These are phyloP conservation scores for Pammene aurita DNA, from an alignment of 2,888 invertebrate genomes.

Conservation along the genomic window DNA sequence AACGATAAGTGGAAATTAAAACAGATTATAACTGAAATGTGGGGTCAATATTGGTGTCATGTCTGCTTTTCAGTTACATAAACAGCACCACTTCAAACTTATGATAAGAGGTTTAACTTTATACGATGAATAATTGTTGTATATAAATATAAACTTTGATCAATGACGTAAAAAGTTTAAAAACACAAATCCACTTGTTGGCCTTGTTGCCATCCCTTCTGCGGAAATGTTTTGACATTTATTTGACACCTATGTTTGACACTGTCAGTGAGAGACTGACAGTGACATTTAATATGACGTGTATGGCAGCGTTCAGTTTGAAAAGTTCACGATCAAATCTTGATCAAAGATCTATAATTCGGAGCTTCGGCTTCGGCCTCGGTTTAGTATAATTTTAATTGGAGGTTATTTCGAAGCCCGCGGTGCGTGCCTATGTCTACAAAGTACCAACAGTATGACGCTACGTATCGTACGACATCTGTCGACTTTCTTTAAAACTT, in stretches of 20 bases:
- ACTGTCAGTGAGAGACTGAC: background rate
- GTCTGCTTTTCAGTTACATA: background rate
- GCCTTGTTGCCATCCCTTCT: background rate
- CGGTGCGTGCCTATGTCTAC: no score
- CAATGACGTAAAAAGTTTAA: background rate
- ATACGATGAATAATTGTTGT: background rate
- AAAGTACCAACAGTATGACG: no score
- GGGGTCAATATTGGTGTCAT: background rate
- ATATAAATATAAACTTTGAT: background rate
- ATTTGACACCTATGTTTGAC: background rate
- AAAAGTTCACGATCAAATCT: no score
- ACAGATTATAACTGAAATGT: background rate
- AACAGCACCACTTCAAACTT: background rate
- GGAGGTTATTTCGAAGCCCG: no score
- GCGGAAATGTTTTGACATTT: background rate
- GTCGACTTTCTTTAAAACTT: no score
- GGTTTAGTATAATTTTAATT: no score
- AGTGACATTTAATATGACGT: no score
- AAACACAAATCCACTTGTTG: no score
- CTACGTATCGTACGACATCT: no score
- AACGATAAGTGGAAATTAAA: background rate
- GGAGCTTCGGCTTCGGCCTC: no score
- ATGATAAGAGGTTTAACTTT: background rate
- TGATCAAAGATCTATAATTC: no score
- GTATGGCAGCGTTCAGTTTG: no score